These are phyloP conservation scores for Sandelia bainsii DNA, from an alignment of 2,797 vertebrate genomes.

Conservation along the genomic window DNA sequence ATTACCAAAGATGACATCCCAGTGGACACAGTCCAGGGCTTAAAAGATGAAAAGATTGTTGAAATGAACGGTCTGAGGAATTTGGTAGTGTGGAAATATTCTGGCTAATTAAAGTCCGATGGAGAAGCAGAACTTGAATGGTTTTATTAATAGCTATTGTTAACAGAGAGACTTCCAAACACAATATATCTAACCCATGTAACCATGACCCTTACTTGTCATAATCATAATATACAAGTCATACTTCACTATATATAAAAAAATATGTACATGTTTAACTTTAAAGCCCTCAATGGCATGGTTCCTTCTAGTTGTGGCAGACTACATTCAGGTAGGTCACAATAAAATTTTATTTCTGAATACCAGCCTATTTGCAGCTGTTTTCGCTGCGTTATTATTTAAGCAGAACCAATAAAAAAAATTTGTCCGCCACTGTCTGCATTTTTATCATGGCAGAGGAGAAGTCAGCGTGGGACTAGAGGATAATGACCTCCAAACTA, in stretches of 20 bases:
- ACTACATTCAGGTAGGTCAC: conserved; percentile 1
- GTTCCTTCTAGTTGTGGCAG: neutral
- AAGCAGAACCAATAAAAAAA: neutral
- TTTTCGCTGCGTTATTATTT: conserved; percentile 8
- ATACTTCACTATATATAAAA: conserved; percentile 7
- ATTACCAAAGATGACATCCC: too few relatives aligned
- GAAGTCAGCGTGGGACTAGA: conserved; percentile 45
- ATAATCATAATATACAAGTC: neutral
- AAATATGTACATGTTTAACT: neutral
- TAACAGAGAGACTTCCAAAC: too few relatives aligned
- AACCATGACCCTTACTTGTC: neutral
- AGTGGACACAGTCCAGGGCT: too few relatives aligned
- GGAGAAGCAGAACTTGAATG: too few relatives aligned
- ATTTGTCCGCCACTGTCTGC: conserved; percentile 1
- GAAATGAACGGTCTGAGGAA: too few relatives aligned
- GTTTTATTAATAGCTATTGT: neutral
- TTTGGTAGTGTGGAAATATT: too few relatives aligned
- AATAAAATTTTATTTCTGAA: conserved; percentile 4
- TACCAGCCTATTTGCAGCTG: neutral
- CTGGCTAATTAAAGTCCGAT: too few relatives aligned
- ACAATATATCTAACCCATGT: neutral
- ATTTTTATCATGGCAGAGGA: conserved; percentile 23
- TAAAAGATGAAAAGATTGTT: too few relatives aligned
- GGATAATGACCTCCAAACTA: conserved; percentile 48
- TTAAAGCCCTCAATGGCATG: conserved; percentile 27